Conservation (phyloP, 2,888 invertebrate species). For the Spodoptera picta region DNA sequence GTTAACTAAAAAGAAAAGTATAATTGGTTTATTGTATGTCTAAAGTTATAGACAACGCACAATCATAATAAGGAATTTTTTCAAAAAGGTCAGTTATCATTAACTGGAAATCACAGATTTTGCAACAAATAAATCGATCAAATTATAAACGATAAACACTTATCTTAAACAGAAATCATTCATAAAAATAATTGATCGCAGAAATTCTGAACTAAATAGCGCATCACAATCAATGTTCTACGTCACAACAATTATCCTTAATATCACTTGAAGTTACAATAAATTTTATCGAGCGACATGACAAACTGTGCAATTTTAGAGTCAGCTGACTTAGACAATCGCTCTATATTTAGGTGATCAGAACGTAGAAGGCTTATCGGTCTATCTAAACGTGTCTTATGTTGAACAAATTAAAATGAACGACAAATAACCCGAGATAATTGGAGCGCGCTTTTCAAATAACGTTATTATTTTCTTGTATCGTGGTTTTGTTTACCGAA, state of each 20-base stretch:
- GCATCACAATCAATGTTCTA: conserved; percentile 10
- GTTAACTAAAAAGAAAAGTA: too few relatives aligned
- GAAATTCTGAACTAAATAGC: not conserved
- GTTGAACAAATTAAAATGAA: conserved; percentile 51
- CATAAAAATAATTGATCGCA: not conserved
- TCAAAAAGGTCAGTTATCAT: too few relatives aligned
- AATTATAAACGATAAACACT: not conserved
- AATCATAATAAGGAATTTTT: not conserved
- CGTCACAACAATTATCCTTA: conserved; percentile 16
- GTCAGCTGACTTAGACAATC: conserved; percentile 43
- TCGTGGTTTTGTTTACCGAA: too few relatives aligned
- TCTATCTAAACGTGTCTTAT: conserved; percentile 47
- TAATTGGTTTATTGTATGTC: too few relatives aligned
- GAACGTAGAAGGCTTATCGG: conserved; percentile 49
- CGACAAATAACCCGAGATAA: conserved; percentile 60
- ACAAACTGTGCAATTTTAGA: conserved; percentile 49
- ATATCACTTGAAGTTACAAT: conserved; percentile 37
- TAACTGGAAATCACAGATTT: too few relatives aligned
- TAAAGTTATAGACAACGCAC: too few relatives aligned
- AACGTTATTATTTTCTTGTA: conserved; percentile 47
- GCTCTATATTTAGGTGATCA: conserved; percentile 47
- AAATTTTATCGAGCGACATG: conserved; percentile 44
- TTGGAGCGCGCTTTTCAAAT: conserved; percentile 51
- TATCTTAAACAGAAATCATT: conserved; percentile 1
- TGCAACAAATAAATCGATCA: not conserved